Evolutionary conservation across 2,113 vertebrate species (phyloP), one percentile per base, ranked within the genome.

Genomic region (Microtus richardsoni): DNA sequence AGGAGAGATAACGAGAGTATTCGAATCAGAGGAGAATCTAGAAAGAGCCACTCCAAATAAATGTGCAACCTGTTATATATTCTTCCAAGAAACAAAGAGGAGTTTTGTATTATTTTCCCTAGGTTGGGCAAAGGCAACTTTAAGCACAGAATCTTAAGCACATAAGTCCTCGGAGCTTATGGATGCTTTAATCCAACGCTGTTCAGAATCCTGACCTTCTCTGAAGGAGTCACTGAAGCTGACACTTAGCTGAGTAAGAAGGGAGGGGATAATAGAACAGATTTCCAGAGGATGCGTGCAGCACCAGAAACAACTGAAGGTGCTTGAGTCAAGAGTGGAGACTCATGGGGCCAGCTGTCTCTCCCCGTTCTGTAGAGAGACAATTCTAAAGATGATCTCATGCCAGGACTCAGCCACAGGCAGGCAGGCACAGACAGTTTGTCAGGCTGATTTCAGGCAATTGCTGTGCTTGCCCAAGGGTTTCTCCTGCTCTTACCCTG

Each of bases 41-140:
- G 64, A 93, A 91, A 91, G 14, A 85, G 79, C 13, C 93, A 71
- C 80, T 66, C 16, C 33, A n/a, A 44, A 75, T 64, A 94, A n/a
- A 6, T 80, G 30, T 47, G 73, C 44, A 86, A 86, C 93, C 89
- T 90, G 21, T 7, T 58, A 7, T 36, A 73, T 66, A 26, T 70
- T 77, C 68, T 91, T 86, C 66, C 5, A 90, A 80, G 91, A 93
- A 86, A 68, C 49, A 89, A 36, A 80, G 74, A 64, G 62, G 9
- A 26, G 22, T 60, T 83, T 41, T 62, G 28, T 62, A 41, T 39
- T 62, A 4, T 41, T 62, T 83, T 62, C 7, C 26, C 2, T 62
- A 41, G n/a, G 80, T 62, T 83, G 80, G 54, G 54, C 54, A 41
- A n/a, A 54, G 79, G 19, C 52, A 58, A 12, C 52, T 39, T 58